Evolutionary conservation across 2,888 invertebrate species (phyloP).

Genomic region (Aethes cnicana): DNA sequence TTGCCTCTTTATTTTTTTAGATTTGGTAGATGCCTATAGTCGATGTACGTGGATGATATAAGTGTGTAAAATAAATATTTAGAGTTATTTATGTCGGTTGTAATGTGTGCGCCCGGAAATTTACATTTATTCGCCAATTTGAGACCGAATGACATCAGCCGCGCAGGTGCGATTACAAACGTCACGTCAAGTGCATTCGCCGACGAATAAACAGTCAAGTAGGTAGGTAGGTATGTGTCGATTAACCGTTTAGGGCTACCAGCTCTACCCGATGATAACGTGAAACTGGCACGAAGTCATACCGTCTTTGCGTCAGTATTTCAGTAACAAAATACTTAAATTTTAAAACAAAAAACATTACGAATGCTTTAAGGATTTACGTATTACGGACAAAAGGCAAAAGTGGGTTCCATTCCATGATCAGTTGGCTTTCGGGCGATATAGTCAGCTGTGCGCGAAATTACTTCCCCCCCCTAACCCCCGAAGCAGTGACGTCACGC

Average conservation of each 20-base stretch:
- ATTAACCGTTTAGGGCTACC: too few species aligned
- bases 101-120: conserved; percentile 16
- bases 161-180: conserved; percentile 34
- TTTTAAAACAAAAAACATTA: too few species aligned
- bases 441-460: conserved; percentile 75
- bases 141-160: conserved; percentile 36
- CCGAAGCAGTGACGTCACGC: conserved; percentile 67
- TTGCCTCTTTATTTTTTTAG: too few species aligned
- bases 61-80: conserved; percentile 7
- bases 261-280: too few species aligned
- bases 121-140: conserved; percentile 31
- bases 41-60: too few species aligned
- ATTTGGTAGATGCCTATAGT: too few species aligned
- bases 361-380: conserved; percentile 29
- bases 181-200: conserved; percentile 36
- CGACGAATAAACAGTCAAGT: conserved; percentile 15
- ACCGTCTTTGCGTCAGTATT: too few species aligned
- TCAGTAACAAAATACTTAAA: too few species aligned
- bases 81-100: conserved; percentile 3
- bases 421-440: conserved; percentile 54
- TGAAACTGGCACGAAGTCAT: too few species aligned
- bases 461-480: conserved; percentile 55
- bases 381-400: conserved; percentile 32
- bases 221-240: too few species aligned
- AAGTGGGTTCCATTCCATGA: conserved; percentile 37